phyloP scores from a whole-genome alignment of 2,797 vertebrate genomes.

The Acrossocheilus wenchowensis region DNA sequence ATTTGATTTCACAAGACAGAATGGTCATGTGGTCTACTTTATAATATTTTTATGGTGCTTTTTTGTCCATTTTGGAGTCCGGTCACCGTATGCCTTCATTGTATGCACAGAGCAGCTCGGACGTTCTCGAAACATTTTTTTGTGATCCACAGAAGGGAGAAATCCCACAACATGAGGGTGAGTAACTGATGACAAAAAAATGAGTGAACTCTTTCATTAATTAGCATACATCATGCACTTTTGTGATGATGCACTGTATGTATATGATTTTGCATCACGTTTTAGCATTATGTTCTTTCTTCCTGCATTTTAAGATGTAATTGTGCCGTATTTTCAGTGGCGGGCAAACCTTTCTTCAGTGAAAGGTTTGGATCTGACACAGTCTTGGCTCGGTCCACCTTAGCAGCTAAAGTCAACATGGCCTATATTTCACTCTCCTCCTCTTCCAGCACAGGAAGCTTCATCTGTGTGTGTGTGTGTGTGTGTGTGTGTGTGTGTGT shows the following conservation, averaged over 20 bases:
- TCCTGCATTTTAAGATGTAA: background rate
- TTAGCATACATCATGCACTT: background rate
- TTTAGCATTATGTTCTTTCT: background rate
- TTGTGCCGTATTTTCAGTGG: slow-evolving; percentile 13
- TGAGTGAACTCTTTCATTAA: background rate
- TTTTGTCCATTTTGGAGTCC: background rate
- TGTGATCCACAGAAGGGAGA: slow-evolving; percentile 6
- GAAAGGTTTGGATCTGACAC: slow-evolving; percentile 64
- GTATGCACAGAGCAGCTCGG: background rate
- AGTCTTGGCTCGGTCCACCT: slow-evolving; percentile 67
- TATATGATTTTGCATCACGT: background rate
- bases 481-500: slow-evolving; percentile 26
- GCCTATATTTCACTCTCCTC: slow-evolving; percentile 68
- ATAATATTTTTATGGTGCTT: background rate
- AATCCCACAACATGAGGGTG: background rate
- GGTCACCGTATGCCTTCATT: background rate
- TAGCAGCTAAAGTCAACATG: slow-evolving; percentile 70
- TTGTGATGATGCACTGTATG: background rate
- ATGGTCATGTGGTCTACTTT: too few relatives aligned
- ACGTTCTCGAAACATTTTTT: slow-evolving; percentile 12
- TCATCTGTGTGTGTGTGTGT: slow-evolving; percentile 21
- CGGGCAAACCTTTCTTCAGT: slow-evolving; percentile 57
- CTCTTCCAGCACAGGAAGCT: slow-evolving; percentile 53
- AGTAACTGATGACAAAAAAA: background rate
- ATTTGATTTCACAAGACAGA: background rate